phyloP scores from a whole-genome alignment of 2,888 invertebrate genomes.

The Erebia palarica region DNA sequence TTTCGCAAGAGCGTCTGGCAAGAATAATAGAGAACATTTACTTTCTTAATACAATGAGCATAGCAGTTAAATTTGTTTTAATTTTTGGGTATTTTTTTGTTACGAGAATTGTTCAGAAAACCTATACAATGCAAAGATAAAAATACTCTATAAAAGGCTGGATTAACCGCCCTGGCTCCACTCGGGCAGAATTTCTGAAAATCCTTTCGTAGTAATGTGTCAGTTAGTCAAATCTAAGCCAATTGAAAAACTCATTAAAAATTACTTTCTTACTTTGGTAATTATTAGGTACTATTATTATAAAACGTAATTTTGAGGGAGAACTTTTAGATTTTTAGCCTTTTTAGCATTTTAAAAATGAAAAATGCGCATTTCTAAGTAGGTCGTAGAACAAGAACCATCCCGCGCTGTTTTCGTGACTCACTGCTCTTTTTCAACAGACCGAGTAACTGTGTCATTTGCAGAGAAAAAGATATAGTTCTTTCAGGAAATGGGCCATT shows the following conservation, averaged over 20 bases:
- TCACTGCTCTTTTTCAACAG: constrained; percentile 36
- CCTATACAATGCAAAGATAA: no score
- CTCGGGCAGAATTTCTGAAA: no score
- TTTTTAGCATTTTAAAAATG: constrained; percentile 12
- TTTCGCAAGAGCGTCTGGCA: constrained; percentile 8
- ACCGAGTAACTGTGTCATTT: constrained; percentile 37
- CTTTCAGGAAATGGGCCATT: constrained; percentile 70
- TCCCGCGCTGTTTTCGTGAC: constrained; percentile 31
- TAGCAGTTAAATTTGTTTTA: no score
- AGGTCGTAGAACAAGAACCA: constrained; percentile 34
- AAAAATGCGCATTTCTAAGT: constrained; percentile 24
- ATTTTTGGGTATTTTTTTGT: no score
- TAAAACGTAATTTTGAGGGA: not conserved
- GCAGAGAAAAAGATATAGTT: constrained; percentile 67
- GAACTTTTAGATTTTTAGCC: constrained; percentile 8
- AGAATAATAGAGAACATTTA: not conserved
- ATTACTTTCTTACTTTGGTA: not conserved
- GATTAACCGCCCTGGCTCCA: no score
- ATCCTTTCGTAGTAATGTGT: no score
- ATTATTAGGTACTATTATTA: no score
- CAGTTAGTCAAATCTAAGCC: no score
- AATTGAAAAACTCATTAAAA: no score
- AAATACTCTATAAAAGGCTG: no score
- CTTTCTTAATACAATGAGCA: no score
- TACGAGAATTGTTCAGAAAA: no score